Percentiles rank a stretch among this genome's conserved stretches.
Conservation (phyloP, 2,113 vertebrate species). For the Paradoxurus hermaphroditus region DNA sequence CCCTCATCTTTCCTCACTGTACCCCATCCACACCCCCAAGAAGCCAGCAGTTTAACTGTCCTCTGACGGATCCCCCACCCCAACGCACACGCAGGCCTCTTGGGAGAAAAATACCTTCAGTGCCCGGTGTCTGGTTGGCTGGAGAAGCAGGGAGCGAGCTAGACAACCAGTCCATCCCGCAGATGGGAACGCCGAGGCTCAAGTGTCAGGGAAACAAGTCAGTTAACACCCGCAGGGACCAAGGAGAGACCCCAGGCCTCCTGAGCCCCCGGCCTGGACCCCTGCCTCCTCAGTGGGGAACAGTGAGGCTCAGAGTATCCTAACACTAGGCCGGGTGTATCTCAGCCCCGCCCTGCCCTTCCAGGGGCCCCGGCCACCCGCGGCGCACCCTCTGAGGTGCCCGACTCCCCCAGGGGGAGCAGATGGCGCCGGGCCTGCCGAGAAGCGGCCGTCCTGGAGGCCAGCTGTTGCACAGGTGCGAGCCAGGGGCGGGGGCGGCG, state of each 20-base stretch:
- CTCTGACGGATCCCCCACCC: background rate
- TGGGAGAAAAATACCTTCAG: background rate
- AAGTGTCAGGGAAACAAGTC: background rate
- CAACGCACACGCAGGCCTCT: background rate
- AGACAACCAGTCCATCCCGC: rapidly evolving
- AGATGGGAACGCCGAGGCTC: background rate
- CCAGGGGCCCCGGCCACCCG: background rate
- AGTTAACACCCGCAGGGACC: background rate
- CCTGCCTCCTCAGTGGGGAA: background rate
- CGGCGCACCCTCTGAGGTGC: background rate
- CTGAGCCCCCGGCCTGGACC: background rate
- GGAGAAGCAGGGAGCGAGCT: background rate
- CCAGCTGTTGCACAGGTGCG: slow-evolving; percentile 60
- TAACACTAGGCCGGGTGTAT: background rate
- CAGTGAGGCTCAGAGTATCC: background rate
- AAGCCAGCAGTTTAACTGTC: background rate
- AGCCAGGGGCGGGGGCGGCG: background rate
- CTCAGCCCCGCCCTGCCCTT: background rate
- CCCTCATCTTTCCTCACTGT: background rate
- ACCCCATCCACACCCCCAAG: background rate
- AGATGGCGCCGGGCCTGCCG: background rate
- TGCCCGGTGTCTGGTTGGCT: background rate
- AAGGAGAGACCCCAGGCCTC: background rate
- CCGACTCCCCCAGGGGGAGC: background rate
- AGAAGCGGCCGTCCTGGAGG: background rate